A percentile compares a stretch with the other conserved stretches of the same genome.
Evolutionary conservation across 2,888 invertebrate genomes (phyloP).

Genomic region (Frankliniella fusca): DNA sequence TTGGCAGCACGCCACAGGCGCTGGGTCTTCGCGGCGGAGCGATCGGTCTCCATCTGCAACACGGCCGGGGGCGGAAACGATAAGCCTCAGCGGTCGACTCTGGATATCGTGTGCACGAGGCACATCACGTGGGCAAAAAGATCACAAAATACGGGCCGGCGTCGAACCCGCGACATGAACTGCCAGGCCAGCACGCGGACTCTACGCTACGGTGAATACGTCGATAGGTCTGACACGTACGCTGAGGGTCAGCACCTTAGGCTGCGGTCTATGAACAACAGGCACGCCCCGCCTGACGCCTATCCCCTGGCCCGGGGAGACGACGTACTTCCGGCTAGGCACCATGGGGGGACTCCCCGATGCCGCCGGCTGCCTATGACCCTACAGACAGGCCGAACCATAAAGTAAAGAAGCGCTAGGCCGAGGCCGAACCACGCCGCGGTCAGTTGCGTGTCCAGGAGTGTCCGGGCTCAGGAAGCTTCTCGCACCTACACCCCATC

Average conservation of each 20-base stretch:
- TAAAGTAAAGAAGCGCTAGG: no score
- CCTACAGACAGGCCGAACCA: no score
- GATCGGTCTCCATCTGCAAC: slow-evolving; percentile 21
- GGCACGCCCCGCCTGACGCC: not conserved
- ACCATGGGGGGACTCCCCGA: not conserved
- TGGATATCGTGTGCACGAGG: no score
- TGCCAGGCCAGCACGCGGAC: no score
- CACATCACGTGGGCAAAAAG: not conserved
- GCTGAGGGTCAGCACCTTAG: not conserved
- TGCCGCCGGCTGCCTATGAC: not conserved
- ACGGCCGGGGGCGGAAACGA: no score
- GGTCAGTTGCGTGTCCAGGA: no score
- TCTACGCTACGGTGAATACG: no score
- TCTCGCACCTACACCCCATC: not conserved
- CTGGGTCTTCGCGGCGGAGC: not conserved
- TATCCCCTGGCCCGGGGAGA: not conserved
- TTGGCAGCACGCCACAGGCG: not conserved
- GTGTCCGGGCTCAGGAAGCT: not conserved
- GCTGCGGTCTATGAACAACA: not conserved
- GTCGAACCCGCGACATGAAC: no score
- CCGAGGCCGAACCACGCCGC: no score
- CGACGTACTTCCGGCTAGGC: not conserved
- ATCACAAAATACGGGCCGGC: no score
- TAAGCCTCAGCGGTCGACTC: no score
- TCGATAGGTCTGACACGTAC: not conserved